These are phyloP conservation scores for Oxytorus armatus DNA, from an alignment of 2,888 invertebrate genomes.

Conservation along the genomic window DNA sequence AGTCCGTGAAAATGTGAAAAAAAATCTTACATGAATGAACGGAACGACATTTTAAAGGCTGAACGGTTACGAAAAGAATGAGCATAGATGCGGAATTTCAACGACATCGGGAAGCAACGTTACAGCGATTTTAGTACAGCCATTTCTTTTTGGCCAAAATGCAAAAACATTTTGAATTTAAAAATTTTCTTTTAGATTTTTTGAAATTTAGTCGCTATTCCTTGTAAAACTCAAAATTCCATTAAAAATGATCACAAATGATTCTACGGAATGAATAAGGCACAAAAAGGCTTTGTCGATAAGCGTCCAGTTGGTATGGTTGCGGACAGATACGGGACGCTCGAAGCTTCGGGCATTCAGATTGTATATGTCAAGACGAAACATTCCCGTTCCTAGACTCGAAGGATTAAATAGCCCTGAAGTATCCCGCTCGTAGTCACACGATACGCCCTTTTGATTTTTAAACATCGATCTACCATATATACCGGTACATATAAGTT, in stretches of 20 bases:
- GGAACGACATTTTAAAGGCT: too few species aligned
- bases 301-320: conserved; percentile 27
- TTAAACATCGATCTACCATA: not conserved
- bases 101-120: too few species aligned
- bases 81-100: too few species aligned
- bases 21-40: too few species aligned
- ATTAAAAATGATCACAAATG: too few species aligned
- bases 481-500: conserved; percentile 17
- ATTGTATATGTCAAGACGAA: conserved; percentile 21
- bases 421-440: not conserved
- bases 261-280: not conserved
- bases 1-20: too few species aligned
- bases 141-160: too few species aligned
- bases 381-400: conserved; percentile 18
- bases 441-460: not conserved
- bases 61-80: too few species aligned
- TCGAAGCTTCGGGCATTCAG: conserved; percentile 23
- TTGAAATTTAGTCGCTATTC: too few species aligned
- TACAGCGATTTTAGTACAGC: too few species aligned
- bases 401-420: not conserved
- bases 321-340: conserved; percentile 3
- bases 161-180: too few species aligned
- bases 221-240: too few species aligned
- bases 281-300: not conserved
- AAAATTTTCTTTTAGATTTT: not conserved